A percentile compares a stretch with the other conserved stretches of the same genome.
phyloP scores from a whole-genome alignment of 2,797 vertebrate species.

The Acropternis orthonyx region DNA sequence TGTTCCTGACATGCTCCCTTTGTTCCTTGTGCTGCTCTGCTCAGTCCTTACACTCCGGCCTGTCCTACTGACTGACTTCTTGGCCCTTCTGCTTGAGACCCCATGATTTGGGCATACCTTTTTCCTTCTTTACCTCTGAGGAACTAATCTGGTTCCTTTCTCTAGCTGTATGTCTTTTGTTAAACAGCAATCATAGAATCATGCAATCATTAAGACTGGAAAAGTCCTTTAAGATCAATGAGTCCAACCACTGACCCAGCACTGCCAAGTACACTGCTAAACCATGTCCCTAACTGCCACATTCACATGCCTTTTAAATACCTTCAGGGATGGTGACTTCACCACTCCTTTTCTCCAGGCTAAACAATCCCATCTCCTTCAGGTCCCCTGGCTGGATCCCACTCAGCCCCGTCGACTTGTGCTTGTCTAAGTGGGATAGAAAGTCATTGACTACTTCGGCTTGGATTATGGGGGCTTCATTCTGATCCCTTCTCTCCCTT shows the following conservation, averaged over 20 bases:
- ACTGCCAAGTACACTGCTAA: background rate
- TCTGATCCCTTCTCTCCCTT: background rate
- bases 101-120: accelerated
- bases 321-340: background rate
- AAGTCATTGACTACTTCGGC: background rate
- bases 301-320: background rate
- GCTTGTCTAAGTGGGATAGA: background rate
- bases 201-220: background rate
- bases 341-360: background rate
- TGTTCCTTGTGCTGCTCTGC: accelerated
- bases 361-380: background rate
- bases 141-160: background rate
- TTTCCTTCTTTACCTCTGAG: background rate
- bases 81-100: background rate
- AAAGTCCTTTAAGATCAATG: background rate
- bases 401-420: background rate
- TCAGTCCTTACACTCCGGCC: background rate
- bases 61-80: accelerated
- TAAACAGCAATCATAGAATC: background rate
- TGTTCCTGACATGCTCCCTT: background rate
- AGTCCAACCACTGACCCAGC: background rate
- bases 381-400: background rate
- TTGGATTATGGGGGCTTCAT: background rate
- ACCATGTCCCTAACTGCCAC: background rate
- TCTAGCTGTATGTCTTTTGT: background rate